phyloP scores from a whole-genome alignment of 2,113 vertebrate species.

The Otis tarda region DNA sequence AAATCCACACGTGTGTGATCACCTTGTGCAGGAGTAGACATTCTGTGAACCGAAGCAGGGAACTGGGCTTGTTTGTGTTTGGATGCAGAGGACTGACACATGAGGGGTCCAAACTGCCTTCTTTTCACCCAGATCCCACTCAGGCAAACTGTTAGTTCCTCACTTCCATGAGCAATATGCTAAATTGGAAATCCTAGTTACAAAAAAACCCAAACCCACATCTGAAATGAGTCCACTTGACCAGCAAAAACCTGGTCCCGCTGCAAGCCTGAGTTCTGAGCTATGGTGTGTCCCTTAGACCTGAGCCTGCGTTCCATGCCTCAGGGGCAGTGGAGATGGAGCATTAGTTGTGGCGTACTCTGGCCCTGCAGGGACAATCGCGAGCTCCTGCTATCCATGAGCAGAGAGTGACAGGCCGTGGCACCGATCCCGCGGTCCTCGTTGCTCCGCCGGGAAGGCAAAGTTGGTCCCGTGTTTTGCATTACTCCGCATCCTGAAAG shows the following conservation, averaged over 20 bases:
- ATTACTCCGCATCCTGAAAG: neutral
- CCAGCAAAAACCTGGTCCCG: neutral
- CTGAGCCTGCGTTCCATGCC: neutral
- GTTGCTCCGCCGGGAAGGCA: neutral
- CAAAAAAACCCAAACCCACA: too few species aligned
- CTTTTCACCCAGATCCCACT: neutral
- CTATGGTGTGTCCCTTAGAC: neutral
- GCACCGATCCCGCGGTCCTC: neutral
- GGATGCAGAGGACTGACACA: neutral
- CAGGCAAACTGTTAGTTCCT: neutral
- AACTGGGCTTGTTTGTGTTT: neutral
- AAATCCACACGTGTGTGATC: neutral
- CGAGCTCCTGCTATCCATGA: neutral
- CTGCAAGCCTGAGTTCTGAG: neutral
- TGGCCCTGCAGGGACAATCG: neutral
- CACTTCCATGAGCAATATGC: fast-evolving
- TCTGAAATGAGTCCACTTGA: neutral
- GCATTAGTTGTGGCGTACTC: neutral
- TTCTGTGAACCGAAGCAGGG: neutral
- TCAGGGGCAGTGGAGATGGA: neutral
- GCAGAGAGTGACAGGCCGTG: neutral
- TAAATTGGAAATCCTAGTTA: neutral
- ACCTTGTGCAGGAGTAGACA: neutral
- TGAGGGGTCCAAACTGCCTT: fast-evolving
- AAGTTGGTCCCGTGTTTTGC: neutral